Conservation (phyloP, 2,797 vertebrate species). For the Notoglanidium macrostoma region DNA sequence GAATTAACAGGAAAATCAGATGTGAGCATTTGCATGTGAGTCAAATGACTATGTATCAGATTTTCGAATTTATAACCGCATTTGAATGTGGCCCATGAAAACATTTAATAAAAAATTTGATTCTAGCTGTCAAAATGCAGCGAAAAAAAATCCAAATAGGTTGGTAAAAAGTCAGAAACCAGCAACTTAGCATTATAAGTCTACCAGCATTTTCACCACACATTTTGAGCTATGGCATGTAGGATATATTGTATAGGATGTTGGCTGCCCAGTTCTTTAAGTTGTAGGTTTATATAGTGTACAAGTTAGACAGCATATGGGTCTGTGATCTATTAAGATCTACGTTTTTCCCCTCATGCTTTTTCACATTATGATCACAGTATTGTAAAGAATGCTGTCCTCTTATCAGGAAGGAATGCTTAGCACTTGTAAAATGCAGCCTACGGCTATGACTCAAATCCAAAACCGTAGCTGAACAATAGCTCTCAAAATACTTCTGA, state of each 20-base stretch:
- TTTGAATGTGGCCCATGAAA: neutral
- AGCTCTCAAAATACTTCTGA: constrained; percentile 38
- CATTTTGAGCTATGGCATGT: neutral
- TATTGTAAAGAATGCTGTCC: neutral
- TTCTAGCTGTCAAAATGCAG: neutral
- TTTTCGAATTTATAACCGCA: neutral
- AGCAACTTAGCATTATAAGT: neutral
- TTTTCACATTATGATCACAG: no score
- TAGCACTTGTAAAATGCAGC: constrained; percentile 17
- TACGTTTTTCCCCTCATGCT: neutral
- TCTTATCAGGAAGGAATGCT: constrained; percentile 41
- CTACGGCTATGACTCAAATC: constrained; percentile 31
- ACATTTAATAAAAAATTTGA: neutral
- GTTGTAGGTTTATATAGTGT: neutral
- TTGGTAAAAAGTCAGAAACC: neutral
- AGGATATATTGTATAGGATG: neutral
- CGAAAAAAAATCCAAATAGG: neutral
- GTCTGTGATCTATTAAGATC: constrained; percentile 13
- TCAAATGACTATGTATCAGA: neutral
- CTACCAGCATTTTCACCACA: neutral
- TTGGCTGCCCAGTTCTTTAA: neutral
- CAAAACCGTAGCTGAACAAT: constrained; percentile 32
- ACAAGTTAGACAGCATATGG: neutral
- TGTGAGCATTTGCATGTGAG: neutral
- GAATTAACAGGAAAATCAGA: neutral